Base-by-base conservation (phyloP, 53 echinoderm and acorn worm species). In the Crossaster papposus region DNA sequence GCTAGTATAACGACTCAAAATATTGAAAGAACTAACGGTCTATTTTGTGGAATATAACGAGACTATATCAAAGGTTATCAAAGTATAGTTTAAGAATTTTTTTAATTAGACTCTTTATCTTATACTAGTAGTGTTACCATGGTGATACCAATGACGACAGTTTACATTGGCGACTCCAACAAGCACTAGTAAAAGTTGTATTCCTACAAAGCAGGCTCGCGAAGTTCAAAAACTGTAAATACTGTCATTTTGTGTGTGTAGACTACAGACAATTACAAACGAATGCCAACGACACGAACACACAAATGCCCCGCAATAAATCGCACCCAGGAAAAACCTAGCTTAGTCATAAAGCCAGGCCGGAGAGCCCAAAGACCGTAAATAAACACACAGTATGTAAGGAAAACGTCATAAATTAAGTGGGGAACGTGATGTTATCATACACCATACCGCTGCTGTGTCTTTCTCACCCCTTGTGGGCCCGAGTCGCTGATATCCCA, bases 361-460 rank as follows among this genome's bases (percentile, higher is more conserved):
- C 63, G 35, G 14, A 20, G 53, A 18, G 52, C 79, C 30, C 58
- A 8, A 78, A 24, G 51, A 24, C 78, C n/a, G 51, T 78, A 78
- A 78, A 78, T 78, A 78, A 78, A 76, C 76, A 76, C 76, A 78
- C 50, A 78, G 78, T 50, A 51, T 50, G 31, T 33, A 34, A 34
- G 75, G 75, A 36, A 75, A 44, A 24, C 36, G 78, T 51, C 78
- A 78, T 78, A 78, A 78, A 78, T 78, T 78, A 78, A 50, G 50
- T 9, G 50, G 15, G 6, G 44, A 44, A 44, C 44, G 44, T 9
- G 58, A 11, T n/a, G n/a, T n/a, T 2, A 15, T 58, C 58, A 50
- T 20, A 23, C 35, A 36, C 37, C 34, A 20, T 51, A 51, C 78
- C 78, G n/a, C 51, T 73, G 78, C 78, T 26, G 78, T 78, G 17